These are phyloP conservation scores for Oryzias woworae DNA, from an alignment of 2,113 vertebrate species.

Conservation along the genomic window DNA sequence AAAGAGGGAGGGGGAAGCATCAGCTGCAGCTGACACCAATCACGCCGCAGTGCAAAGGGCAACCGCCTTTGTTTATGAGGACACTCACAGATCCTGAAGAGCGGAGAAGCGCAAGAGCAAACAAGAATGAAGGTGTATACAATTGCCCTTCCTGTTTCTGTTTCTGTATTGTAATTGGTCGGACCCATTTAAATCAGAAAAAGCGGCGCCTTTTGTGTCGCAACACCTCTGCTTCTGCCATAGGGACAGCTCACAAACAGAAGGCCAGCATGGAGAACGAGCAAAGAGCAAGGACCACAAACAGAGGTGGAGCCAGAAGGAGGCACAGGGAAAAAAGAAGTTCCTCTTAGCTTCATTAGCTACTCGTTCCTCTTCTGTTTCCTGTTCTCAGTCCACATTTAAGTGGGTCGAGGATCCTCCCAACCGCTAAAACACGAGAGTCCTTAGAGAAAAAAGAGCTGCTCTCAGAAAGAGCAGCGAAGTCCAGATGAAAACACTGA, in stretches of 20 bases:
- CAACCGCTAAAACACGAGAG: constrained; percentile 45
- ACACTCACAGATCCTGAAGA: constrained; percentile 7
- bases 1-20: constrained; percentile 8
- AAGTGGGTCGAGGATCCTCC: constrained; percentile 67
- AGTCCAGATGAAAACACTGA: neutral
- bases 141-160: constrained; percentile 43
- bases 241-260: constrained; percentile 2
- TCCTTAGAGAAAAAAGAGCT: constrained; percentile 39
- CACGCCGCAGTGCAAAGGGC: constrained; percentile 8
- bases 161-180: constrained; percentile 42
- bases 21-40: constrained; percentile 17
- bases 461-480: constrained; percentile 39
- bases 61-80: neutral
- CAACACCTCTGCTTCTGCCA: constrained; percentile 3
- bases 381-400: constrained; percentile 61
- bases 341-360: constrained; percentile 52
- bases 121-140: constrained; percentile 16
- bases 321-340: constrained; percentile 23
- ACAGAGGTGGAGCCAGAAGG: constrained; percentile 9
- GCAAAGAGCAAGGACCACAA: constrained; percentile 25
- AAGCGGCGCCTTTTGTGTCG: constrained; percentile 15
- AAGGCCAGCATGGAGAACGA: neutral
- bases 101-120: constrained; percentile 23
- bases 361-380: constrained; percentile 59
- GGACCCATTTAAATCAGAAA: constrained; percentile 38